These are phyloP conservation scores for Agelas oroides DNA, from an alignment of 37 sponge, comb jelly and placozoan species.

Conservation along the genomic window DNA sequence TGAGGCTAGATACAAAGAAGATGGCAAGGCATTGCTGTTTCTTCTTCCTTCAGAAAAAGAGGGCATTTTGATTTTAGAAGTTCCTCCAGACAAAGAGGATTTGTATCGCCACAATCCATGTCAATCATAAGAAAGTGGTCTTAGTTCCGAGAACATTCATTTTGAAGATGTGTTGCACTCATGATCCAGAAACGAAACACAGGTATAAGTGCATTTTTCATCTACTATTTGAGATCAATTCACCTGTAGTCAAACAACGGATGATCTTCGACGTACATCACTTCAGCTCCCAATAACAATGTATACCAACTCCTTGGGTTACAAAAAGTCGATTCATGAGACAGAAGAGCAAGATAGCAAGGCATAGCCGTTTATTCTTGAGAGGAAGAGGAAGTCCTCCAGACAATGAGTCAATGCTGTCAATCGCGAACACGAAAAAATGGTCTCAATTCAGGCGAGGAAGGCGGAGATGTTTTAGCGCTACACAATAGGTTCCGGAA, in stretches of 20 bases:
- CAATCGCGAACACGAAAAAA: too few species aligned
- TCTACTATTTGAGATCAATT: conserved; percentile 86
- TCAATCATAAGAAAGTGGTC: conserved; percentile 81
- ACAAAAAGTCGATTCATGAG: conserved; percentile 87
- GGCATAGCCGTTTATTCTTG: too few species aligned
- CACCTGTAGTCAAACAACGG: conserved; percentile 92
- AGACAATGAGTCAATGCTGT: too few species aligned
- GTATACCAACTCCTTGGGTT: conserved; percentile 89
- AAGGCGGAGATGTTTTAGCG: too few species aligned
- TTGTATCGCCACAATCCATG: conserved; percentile 60
- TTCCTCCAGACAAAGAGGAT: conserved; percentile 67
- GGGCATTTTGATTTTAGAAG: conserved; percentile 66
- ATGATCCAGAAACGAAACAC: conserved; percentile 82
- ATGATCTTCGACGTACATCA: conserved; percentile 81
- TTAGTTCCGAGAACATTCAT: conserved; percentile 65
- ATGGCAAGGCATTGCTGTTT: conserved; percentile 91
- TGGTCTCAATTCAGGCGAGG: too few species aligned
- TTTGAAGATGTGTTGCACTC: conserved; percentile 83
- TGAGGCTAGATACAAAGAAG: too few species aligned
- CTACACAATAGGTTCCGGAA: too few species aligned
- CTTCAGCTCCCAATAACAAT: conserved; percentile 84
- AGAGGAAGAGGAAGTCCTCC: too few species aligned
- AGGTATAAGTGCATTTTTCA: conserved; percentile 86
- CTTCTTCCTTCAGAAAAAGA: conserved; percentile 84
- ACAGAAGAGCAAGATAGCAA: not conserved